A percentile compares a stretch with the other conserved stretches of the same genome.
Evolutionary conservation across 1,140 invertebrate genomes (phyloP).

Genomic region (Zaprionus gabonicus): DNA sequence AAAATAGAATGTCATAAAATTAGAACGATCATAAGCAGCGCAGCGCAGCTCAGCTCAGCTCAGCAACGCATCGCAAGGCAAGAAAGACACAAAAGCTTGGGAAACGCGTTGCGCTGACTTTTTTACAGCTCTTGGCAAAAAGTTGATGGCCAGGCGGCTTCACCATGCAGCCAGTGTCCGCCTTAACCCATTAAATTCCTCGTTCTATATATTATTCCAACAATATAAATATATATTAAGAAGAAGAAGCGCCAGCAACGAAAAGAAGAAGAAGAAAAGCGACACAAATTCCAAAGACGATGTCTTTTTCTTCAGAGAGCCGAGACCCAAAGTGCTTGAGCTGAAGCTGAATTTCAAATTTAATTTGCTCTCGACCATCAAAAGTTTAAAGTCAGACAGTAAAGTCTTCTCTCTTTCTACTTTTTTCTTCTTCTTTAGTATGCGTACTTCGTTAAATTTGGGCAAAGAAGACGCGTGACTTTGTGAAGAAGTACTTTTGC

Average conservation of each 20-base stretch:
- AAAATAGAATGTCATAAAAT: conserved; percentile 83
- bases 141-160: conserved; percentile 67
- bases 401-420: not conserved
- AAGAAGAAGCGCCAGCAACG: conserved; percentile 27
- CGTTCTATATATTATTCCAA: conserved; percentile 57
- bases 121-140: conserved; percentile 78
- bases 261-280: conserved; percentile 11
- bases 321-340: not conserved
- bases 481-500: no score
- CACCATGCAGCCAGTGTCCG: conserved; percentile 48
- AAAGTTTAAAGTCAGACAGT: not conserved
- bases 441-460: not conserved
- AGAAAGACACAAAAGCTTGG: conserved; percentile 59
- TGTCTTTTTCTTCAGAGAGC: conserved; percentile 1
- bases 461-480: not conserved
- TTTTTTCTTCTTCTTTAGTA: not conserved
- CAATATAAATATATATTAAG: conserved; percentile 51
- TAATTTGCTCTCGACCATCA: conserved; percentile 3
- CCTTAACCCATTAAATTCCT: conserved; percentile 75
- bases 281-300: conserved; percentile 32
- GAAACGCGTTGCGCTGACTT: conserved; percentile 57
- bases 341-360: not conserved
- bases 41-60: conserved; percentile 10
- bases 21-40: conserved; percentile 73
- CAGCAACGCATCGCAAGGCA: conserved; percentile 25